Percentiles rank a stretch among this genome's conserved stretches.
These are phyloP conservation scores for Thaumatotibia leucotreta DNA, from an alignment of 1,140 invertebrate species.

Conservation along the genomic window DNA sequence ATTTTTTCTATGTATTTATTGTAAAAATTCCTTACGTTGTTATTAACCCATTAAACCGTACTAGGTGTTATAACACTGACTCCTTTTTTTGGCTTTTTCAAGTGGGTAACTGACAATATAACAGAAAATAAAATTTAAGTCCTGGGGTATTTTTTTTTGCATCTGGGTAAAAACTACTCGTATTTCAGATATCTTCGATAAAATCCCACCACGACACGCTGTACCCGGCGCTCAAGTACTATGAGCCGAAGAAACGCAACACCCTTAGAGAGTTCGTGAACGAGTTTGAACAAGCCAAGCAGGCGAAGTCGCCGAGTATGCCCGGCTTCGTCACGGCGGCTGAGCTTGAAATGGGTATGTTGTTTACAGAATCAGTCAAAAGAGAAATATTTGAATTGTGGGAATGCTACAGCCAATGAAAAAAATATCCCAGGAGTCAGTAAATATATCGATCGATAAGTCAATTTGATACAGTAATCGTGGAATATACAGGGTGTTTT, in stretches of 20 bases:
- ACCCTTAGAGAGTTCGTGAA: constrained; percentile 52
- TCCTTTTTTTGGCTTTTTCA: no score
- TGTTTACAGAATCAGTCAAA: not conserved
- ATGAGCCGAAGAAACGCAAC: constrained; percentile 46
- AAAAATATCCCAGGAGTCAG: no score
- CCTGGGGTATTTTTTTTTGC: not conserved
- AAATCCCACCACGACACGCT: constrained; percentile 49
- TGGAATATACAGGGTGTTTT: no score
- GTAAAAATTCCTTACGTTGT: no score
- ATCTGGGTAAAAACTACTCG: constrained; percentile 10
- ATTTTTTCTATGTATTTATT: no score
- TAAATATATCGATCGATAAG: no score
- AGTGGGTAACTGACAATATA: no score
- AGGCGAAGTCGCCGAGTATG: constrained; percentile 24
- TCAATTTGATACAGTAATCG: no score
- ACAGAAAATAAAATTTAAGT: no score
- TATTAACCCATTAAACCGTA: no score
- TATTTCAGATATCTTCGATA: constrained; percentile 53
- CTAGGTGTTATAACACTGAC: no score
- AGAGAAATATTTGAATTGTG: not conserved
- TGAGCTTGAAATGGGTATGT: constrained; percentile 48
- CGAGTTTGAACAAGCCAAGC: constrained; percentile 48
- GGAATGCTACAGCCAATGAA: no score
- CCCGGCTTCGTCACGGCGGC: constrained; percentile 54
- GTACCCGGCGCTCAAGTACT: constrained; percentile 48